Evolutionary conservation across 2,888 invertebrate genomes (phyloP).

Genomic region (Phymatocera aterrima): DNA sequence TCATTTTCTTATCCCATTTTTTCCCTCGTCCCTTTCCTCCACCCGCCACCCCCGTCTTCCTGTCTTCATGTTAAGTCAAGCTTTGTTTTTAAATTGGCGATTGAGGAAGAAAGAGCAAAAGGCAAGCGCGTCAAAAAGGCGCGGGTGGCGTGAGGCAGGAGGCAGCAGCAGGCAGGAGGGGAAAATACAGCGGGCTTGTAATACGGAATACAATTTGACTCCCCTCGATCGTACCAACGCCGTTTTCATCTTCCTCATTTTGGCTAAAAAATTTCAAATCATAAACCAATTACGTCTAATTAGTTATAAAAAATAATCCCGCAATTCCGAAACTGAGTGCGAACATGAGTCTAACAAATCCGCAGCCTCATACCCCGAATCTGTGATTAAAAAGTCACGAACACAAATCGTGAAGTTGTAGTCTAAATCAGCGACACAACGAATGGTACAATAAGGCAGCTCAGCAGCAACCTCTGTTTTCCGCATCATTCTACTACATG

Average conservation of each 20-base stretch:
- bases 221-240: constrained; percentile 9
- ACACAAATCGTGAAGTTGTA: not conserved
- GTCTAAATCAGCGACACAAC: not conserved
- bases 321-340: not conserved
- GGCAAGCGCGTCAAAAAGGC: constrained; percentile 31
- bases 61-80: constrained; percentile 51
- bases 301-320: not conserved
- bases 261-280: not conserved
- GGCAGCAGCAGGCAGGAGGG: too few relatives aligned
- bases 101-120: constrained; percentile 35
- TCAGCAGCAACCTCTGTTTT: not conserved
- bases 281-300: not conserved
- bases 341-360: not conserved
- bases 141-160: constrained; percentile 14
- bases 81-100: constrained; percentile 44
- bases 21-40: not conserved
- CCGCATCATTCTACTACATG: too few relatives aligned
- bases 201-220: constrained; percentile 35
- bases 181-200: not conserved
- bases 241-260: constrained; percentile 24
- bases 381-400: not conserved
- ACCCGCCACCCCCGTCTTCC: not conserved
- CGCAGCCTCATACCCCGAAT: not conserved
- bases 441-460: not conserved
- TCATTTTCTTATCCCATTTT: constrained; percentile 29